A percentile compares a stretch with the other conserved stretches of the same genome.
phyloP scores from a whole-genome alignment of 2,888 invertebrate genomes.

The Megamerina dolium region DNA sequence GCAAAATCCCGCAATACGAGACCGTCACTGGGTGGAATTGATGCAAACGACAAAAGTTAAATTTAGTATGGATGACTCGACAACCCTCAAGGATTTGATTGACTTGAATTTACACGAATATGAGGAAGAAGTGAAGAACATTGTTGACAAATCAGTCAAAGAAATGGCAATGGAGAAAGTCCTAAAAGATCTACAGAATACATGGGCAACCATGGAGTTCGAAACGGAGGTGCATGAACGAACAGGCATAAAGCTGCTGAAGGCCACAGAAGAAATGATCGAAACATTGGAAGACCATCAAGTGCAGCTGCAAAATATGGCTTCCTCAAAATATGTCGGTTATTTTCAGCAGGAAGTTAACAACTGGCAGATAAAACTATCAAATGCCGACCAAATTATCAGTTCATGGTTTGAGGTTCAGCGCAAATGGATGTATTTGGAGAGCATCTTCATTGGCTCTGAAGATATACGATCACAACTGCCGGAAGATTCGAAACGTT shows the following conservation, averaged over 20 bases:
- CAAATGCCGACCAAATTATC: constrained; percentile 82
- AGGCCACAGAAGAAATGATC: constrained; percentile 79
- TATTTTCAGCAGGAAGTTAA: constrained; percentile 80
- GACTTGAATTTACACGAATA: constrained; percentile 84
- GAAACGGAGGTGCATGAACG: constrained; percentile 73
- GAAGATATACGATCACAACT: constrained; percentile 89
- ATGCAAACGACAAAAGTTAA: constrained; percentile 85
- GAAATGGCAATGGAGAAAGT: constrained; percentile 96
- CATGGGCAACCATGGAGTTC: constrained; percentile 81
- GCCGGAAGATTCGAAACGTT: constrained; percentile 84
- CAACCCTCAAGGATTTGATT: constrained; percentile 81
- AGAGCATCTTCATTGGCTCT: constrained; percentile 92
- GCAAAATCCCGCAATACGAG: constrained; percentile 89
- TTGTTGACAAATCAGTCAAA: constrained; percentile 93
- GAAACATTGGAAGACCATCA: constrained; percentile 94
- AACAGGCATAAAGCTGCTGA: constrained; percentile 69
- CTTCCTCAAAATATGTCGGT: constrained; percentile 86
- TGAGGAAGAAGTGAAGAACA: constrained; percentile 91
- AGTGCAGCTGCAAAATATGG: constrained; percentile 88
- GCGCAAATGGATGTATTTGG: constrained; percentile 88
- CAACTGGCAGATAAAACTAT: constrained; percentile 81
- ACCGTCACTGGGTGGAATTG: constrained; percentile 89
- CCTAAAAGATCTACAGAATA: constrained; percentile 73
- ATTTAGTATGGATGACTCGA: constrained; percentile 51
- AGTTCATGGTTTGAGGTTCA: constrained; percentile 84